Base-by-base conservation (phyloP, 2,797 vertebrate species). In the Alauda arvensis region DNA sequence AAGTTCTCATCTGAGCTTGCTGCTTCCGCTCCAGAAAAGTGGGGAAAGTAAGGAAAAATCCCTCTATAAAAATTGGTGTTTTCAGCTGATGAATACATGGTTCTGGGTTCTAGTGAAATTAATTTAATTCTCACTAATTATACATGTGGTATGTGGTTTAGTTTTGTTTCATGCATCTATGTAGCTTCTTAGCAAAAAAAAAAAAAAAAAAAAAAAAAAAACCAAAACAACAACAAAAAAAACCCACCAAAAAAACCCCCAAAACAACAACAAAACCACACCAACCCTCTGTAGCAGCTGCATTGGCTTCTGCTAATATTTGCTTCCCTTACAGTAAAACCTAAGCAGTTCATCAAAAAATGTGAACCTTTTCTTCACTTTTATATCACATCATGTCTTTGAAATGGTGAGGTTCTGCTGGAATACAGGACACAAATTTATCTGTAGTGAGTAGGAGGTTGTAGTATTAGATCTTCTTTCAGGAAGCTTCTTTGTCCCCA, bases 381-480 rank as follows among this genome's bases (percentile, higher is more conserved):
- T 77, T 60, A 66, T 63, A 61, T 83, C 55, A 63, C 40, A 83
- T 45, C 14, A 23, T 20, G n/a, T 37, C 24, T 89, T 90, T 53
- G 40, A 91, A 94, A 80, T 2, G 1, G 2, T 21, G 42, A 31
- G 46, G 48, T 55, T 88, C 80, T 94, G 33, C 18, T 52, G 29
- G 42, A 92, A 83, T 29, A 57, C 3, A 20, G 37, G 69, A 77
- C 18, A 63, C 37, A 52, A 88, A 23, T 48, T 85, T 83, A 63
- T 78, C 85, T 56, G 3, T 45, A 65, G 45, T 46, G 70, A 91
- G 74, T 60, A 59, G 59, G 83, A 85, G 13, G 31, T 9, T 62
- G 33, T 18, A 77, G n/a, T 24, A 34, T 46, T 56, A 71, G 77
- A n/a, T 72, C 55, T 85, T 91, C 91, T 95, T 89, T 87, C 59